Evolutionary conservation across 2,888 invertebrate genomes (phyloP).

Genomic region (Hypomecis punctinalis): DNA sequence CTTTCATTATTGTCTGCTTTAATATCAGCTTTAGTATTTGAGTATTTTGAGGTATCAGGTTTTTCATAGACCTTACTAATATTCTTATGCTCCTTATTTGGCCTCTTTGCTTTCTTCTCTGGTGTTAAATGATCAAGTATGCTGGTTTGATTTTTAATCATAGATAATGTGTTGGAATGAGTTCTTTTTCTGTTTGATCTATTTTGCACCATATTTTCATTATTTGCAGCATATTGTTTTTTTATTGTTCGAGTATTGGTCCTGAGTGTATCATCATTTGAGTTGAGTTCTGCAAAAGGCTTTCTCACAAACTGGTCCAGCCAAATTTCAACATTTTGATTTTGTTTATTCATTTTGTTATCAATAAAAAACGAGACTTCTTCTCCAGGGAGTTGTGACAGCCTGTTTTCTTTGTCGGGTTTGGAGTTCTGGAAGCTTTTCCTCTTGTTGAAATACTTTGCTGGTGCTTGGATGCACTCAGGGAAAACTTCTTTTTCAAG

Average conservation of each 20-base stretch:
- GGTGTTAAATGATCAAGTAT: slow-evolving; percentile 25
- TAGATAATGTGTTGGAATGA: slow-evolving; percentile 44
- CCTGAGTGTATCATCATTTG: slow-evolving; percentile 51
- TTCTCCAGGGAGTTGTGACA: slow-evolving; percentile 62
- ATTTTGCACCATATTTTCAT: slow-evolving; percentile 26
- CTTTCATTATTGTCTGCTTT: slow-evolving; percentile 60
- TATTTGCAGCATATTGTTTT: slow-evolving; percentile 31
- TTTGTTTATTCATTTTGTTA: slow-evolving; percentile 63
- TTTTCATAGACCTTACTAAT: slow-evolving; percentile 11
- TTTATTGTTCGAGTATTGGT: slow-evolving; percentile 14
- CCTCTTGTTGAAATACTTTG: slow-evolving; percentile 72
- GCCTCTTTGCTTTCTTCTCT: slow-evolving; percentile 24
- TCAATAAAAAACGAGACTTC: slow-evolving; percentile 43
- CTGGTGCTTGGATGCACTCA: slow-evolving; percentile 73
- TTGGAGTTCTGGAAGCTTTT: slow-evolving; percentile 53
- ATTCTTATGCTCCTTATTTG: slow-evolving; percentile 28
- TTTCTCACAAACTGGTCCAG: slow-evolving; percentile 63
- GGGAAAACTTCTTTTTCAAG: slow-evolving; percentile 76
- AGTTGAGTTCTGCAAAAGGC: slow-evolving; percentile 69
- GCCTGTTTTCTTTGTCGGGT: slow-evolving; percentile 60
- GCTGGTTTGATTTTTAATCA: slow-evolving; percentile 29
- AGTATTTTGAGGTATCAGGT: slow-evolving; percentile 13
- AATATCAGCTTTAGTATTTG: slow-evolving; percentile 13
- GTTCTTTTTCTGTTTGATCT: slow-evolving; percentile 45
- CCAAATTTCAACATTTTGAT: slow-evolving; percentile 69